phyloP scores from a whole-genome alignment of 2,888 invertebrate genomes.

The Acrocyrtus sp. region DNA sequence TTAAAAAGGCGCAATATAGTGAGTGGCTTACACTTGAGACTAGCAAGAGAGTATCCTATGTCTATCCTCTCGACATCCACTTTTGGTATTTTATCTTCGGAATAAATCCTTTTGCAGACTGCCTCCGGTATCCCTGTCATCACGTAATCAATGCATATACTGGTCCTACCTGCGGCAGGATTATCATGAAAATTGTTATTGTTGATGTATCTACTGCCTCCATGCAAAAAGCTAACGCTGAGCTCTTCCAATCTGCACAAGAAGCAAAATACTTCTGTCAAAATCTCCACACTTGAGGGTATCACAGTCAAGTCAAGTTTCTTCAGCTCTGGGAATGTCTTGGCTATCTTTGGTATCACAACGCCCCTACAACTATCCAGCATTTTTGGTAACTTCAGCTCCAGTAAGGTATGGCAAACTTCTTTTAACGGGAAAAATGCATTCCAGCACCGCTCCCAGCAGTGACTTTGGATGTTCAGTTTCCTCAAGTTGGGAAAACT shows the following conservation, averaged over 20 bases:
- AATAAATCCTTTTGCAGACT: constrained; percentile 45
- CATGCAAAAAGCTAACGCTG: constrained; percentile 43
- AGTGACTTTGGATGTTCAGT: constrained; percentile 37
- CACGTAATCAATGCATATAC: constrained; percentile 47
- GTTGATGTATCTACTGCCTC: constrained; percentile 4
- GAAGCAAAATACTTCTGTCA: constrained; percentile 34
- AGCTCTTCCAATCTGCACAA: constrained; percentile 38
- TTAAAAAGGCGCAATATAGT: too few species aligned
- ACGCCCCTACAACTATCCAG: constrained; percentile 7
- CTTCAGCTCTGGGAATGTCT: constrained; percentile 40
- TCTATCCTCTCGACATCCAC: constrained; percentile 24
- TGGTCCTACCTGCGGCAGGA: constrained; percentile 8
- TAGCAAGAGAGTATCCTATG: constrained; percentile 34
- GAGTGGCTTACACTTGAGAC: constrained; percentile 34
- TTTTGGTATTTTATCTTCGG: constrained; percentile 33
- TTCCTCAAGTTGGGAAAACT: constrained; percentile 41
- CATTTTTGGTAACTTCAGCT: constrained; percentile 51
- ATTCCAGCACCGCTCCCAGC: constrained; percentile 40
- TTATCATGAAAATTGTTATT: constrained; percentile 17
- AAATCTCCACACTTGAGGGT: constrained; percentile 33
- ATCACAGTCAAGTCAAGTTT: constrained; percentile 47
- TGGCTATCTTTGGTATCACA: constrained; percentile 40
- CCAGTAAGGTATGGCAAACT: constrained; percentile 35
- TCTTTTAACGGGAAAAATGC: constrained; percentile 31
- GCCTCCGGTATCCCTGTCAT: constrained; percentile 49